phyloP scores from a whole-genome alignment of 2,888 invertebrate species.

The Antitype chi region DNA sequence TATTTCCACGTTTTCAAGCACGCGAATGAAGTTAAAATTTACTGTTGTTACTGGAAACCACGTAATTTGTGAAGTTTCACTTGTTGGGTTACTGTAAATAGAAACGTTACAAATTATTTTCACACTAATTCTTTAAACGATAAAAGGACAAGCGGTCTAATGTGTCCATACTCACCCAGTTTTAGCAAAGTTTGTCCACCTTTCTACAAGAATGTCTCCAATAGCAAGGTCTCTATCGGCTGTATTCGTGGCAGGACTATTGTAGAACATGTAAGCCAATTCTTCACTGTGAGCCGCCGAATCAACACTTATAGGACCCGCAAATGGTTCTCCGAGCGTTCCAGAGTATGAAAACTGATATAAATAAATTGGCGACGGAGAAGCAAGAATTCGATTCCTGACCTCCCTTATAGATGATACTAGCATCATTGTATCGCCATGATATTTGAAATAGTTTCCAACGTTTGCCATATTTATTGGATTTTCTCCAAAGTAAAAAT shows the following conservation, averaged over 20 bases:
- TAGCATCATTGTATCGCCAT: constrained; percentile 85
- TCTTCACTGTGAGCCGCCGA: constrained; percentile 84
- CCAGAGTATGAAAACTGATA: constrained; percentile 87
- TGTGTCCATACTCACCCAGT: constrained; percentile 74
- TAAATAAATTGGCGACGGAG: constrained; percentile 75
- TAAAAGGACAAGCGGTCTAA: not conserved
- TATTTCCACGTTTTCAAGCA: constrained; percentile 75
- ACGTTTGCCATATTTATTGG: constrained; percentile 68
- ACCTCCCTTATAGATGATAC: constrained; percentile 83
- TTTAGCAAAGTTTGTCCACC: constrained; percentile 87
- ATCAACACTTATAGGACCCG: constrained; percentile 74
- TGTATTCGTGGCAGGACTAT: constrained; percentile 54
- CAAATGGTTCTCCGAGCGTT: constrained; percentile 75
- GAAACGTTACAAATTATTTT: constrained; percentile 9
- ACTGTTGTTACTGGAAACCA: constrained; percentile 79
- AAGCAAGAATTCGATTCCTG: constrained; percentile 71
- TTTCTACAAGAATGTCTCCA: constrained; percentile 79
- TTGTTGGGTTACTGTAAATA: constrained; percentile 79
- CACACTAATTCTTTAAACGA: not conserved
- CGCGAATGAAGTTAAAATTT: constrained; percentile 71
- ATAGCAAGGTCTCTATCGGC: constrained; percentile 73
- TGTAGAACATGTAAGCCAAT: constrained; percentile 81
- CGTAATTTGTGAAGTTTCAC: constrained; percentile 71
- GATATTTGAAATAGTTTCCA: constrained; percentile 77
- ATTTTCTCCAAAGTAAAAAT: constrained; percentile 76